These are phyloP conservation scores for Coregonus ussuriensis DNA, from an alignment of 2,797 vertebrate genomes.

Conservation along the genomic window DNA sequence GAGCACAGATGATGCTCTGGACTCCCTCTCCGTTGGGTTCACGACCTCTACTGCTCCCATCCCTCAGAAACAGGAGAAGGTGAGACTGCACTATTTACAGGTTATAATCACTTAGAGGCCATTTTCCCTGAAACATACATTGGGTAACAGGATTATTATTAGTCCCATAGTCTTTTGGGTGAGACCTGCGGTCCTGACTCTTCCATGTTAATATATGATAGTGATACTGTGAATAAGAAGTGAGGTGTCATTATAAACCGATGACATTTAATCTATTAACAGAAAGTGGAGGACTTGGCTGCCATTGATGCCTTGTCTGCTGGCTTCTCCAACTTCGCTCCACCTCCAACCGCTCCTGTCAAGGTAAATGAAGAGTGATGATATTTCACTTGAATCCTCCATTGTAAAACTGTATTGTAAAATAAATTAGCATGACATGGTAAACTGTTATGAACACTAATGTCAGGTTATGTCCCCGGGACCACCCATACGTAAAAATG, in stretches of 20 bases:
- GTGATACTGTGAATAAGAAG: no score
- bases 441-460: no score
- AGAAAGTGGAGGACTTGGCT: no score
- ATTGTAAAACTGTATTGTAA: background rate
- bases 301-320: no score
- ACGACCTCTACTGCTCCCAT: conserved; percentile 37
- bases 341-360: no score
- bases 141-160: background rate
- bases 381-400: no score
- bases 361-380: no score
- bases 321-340: no score
- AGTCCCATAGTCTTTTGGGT: background rate
- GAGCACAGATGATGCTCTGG: conserved; percentile 71
- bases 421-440: background rate
- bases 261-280: no score
- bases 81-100: conserved; percentile 11
- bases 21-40: conserved; percentile 70
- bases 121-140: background rate
- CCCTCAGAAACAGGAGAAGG: conserved; percentile 53
- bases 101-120: background rate
- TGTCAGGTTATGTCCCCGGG: no score
- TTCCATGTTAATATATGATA: background rate
- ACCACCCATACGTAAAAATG: no score
- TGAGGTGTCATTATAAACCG: no score
- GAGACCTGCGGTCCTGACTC: background rate